Conservation (phyloP, 2,888 invertebrate species). For the Athalia circularis region DNA sequence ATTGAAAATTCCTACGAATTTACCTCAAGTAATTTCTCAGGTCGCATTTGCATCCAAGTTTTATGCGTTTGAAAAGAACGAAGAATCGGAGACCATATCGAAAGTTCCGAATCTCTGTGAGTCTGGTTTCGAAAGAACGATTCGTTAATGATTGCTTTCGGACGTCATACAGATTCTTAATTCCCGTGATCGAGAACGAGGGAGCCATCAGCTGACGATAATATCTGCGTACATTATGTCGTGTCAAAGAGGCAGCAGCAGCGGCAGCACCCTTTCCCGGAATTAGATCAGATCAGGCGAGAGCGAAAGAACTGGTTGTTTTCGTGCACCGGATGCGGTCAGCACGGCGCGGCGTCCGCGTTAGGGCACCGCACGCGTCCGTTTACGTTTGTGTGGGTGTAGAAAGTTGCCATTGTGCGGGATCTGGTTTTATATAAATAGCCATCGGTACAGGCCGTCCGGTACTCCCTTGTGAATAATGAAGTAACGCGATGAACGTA, state of each 20-base stretch:
- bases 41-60: too few species aligned
- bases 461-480: constrained; percentile 35
- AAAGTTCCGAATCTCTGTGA: too few species aligned
- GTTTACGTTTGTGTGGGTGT: constrained; percentile 65
- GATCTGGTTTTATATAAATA: constrained; percentile 73
- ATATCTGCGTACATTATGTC: background rate
- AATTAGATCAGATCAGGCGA: constrained; percentile 37
- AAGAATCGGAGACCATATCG: too few species aligned
- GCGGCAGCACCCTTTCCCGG: background rate
- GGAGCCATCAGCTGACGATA: background rate
- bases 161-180: too few species aligned
- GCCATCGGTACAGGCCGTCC: constrained; percentile 51
- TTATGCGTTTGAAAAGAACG: too few species aligned
- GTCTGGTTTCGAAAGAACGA: too few species aligned
- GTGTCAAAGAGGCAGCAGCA: background rate
- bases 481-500: constrained; percentile 26
- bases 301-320: constrained; percentile 37
- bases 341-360: constrained; percentile 15
- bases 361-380: constrained; percentile 46
- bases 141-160: too few species aligned
- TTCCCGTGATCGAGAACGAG: too few species aligned
- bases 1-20: too few species aligned
- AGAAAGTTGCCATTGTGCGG: constrained; percentile 71
- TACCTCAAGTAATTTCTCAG: too few species aligned
- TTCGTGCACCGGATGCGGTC: constrained; percentile 41